phyloP scores from a whole-genome alignment of 2,797 vertebrate species.

The Muraenolepis orangiensis region DNA sequence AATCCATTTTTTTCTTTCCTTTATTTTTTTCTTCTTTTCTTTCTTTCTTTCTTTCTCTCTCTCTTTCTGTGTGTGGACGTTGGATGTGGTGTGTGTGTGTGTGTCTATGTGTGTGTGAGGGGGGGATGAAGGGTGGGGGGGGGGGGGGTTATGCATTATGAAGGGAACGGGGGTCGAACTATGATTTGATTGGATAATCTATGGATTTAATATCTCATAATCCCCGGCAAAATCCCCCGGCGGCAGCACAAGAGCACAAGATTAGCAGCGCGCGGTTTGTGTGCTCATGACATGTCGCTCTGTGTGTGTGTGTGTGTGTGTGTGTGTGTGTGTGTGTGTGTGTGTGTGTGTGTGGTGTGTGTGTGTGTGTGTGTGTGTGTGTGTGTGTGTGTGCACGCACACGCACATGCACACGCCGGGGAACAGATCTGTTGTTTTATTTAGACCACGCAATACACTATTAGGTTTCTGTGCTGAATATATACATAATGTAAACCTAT shows the following conservation, averaged over 20 bases:
- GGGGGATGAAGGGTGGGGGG: neutral
- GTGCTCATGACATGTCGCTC: no score
- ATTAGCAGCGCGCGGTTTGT: constrained; percentile 49
- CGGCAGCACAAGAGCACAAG: constrained; percentile 54
- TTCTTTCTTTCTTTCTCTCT: no score
- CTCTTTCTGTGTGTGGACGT: no score
- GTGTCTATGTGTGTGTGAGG: constrained; percentile 15
- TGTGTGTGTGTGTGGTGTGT: constrained; percentile 37
- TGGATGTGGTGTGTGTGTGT: neutral
- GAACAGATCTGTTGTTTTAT: constrained; percentile 14
- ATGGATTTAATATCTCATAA: constrained; percentile 79
- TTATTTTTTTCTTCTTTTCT: no score
- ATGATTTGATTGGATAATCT: constrained; percentile 79
- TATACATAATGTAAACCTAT: no score
- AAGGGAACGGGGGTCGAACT: constrained; percentile 50
- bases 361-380: constrained; percentile 38
- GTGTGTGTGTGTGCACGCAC: constrained; percentile 4
- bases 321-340: neutral
- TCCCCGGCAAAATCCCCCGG: constrained; percentile 64
- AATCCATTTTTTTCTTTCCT: no score
- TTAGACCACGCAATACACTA: no score
- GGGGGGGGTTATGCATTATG: constrained; percentile 38
- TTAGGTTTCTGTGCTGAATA: no score
- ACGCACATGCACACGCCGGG: constrained; percentile 9
- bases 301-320: constrained; percentile 41